Base-by-base conservation (phyloP, 2,797 vertebrate species). In the Varecia variegata region DNA sequence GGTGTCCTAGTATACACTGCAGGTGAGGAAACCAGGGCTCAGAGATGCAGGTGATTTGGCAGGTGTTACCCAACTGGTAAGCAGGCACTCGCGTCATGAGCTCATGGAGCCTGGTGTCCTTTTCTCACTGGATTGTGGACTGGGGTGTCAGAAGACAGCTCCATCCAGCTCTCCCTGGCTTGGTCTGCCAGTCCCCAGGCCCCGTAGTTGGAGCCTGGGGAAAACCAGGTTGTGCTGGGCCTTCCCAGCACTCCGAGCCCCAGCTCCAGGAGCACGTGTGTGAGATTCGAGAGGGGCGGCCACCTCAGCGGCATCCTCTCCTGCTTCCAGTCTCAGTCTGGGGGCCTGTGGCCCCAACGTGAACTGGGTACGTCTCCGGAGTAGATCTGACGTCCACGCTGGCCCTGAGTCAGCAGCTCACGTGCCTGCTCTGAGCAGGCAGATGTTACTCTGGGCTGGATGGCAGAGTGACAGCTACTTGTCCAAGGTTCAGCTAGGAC, bases 61-160 rank as follows among this genome's bases (percentile, higher is more conserved):
- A 50, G 4, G 0, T 30, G 52, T 62, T 18, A 40, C 1, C 10
- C 50, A n/a, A 2, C 70, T 77, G 83, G 12, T 4, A 43, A 5
- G 50, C 21, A 13, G 50, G 14, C 23, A 27, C 27, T 35, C 0
- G 0, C 0, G 5, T 54, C 80, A 15, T 0, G 2, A 25, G 40
- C 45, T 35, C 38, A 1, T 1, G 14, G 70, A n/a, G 15, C 40
- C 60, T 56, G 12, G 14, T 13, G 23, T 62, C 10, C 47, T 71
- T 87, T 77, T 32, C 67, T 32, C 27, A 0, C 14, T 52, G 52
- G 50, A 21, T 23, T 15, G 1, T 14, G 32, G 56, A 47, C 27
- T 30, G 10, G 21, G 2, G 13, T 54, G 56, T 32, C 43, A 43
- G 23, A 27, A 27, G 35, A 40, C 0, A 14, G 18, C 12, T 7